These are phyloP conservation scores for Cyphomyrus discorhynchus DNA, from an alignment of 2,113 vertebrate genomes.

Conservation along the genomic window DNA sequence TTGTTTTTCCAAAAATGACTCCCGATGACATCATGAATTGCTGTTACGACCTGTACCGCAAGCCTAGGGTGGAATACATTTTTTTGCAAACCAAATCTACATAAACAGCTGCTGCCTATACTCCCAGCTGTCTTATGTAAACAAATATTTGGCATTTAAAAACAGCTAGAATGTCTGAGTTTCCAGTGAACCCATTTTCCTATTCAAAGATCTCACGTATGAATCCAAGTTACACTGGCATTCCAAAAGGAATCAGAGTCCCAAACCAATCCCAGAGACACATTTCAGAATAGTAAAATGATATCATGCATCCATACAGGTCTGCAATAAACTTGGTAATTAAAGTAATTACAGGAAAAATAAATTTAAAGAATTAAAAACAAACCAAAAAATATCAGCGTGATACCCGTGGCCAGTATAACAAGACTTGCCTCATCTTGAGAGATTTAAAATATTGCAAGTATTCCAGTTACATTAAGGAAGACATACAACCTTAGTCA, in stretches of 20 bases:
- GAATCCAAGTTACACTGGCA: neutral
- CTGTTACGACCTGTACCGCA: neutral
- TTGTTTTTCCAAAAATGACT: conserved; percentile 1
- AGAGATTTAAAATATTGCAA: neutral
- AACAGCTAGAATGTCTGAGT: neutral
- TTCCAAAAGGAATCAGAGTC: neutral
- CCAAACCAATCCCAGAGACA: neutral
- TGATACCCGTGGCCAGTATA: neutral
- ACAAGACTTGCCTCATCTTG: neutral
- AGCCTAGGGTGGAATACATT: neutral
- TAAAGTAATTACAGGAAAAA: neutral
- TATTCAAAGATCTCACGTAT: neutral
- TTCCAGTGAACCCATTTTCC: neutral
- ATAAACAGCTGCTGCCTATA: neutral
- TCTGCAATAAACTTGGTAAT: neutral
- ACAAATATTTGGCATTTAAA: conserved; percentile 2
- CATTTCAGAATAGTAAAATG: neutral
- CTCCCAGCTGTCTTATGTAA: neutral
- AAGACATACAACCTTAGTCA: neutral
- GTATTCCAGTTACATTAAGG: neutral
- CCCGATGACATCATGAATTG: neutral
- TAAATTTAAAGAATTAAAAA: neutral
- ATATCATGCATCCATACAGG: neutral
- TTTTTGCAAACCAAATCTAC: neutral
- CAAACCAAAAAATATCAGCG: neutral